Evolutionary conservation across 2,113 vertebrate genomes (phyloP).

Genomic region (Coptodon bakossiorum): DNA sequence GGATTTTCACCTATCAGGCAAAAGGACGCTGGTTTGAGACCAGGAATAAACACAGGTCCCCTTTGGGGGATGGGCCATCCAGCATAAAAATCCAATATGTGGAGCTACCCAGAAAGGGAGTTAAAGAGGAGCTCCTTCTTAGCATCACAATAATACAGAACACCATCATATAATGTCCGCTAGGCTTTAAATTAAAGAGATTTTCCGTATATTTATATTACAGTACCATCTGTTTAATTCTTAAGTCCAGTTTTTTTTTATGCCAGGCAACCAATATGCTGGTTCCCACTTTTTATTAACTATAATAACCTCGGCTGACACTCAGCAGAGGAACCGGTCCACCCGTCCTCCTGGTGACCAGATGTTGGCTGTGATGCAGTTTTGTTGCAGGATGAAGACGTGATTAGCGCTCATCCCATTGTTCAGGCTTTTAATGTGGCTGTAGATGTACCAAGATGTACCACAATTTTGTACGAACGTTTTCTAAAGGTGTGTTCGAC

Average conservation of each 20-base stretch:
- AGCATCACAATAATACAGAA: neutral
- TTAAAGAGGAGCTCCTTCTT: neutral
- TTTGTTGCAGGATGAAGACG: neutral
- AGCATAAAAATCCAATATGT: neutral
- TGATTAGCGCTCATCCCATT: neutral
- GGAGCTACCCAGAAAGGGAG: neutral
- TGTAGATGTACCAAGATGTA: neutral
- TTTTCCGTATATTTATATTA: neutral
- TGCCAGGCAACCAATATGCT: neutral
- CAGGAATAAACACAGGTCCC: fast-evolving
- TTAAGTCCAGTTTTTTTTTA: neutral
- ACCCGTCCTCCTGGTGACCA: neutral
- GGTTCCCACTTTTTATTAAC: neutral
- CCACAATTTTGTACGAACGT: neutral
- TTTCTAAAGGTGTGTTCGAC: neutral
- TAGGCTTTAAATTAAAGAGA: neutral
- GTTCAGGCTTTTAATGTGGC: neutral
- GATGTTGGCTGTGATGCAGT: neutral
- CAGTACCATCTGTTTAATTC: neutral
- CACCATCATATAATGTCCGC: neutral
- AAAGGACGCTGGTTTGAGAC: neutral
- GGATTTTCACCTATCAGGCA: neutral
- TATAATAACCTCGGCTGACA: neutral
- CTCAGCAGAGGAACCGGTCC: neutral
- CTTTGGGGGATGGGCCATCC: neutral